These are phyloP conservation scores for Galeruca laticollis DNA, from an alignment of 2,888 invertebrate genomes.

Conservation along the genomic window DNA sequence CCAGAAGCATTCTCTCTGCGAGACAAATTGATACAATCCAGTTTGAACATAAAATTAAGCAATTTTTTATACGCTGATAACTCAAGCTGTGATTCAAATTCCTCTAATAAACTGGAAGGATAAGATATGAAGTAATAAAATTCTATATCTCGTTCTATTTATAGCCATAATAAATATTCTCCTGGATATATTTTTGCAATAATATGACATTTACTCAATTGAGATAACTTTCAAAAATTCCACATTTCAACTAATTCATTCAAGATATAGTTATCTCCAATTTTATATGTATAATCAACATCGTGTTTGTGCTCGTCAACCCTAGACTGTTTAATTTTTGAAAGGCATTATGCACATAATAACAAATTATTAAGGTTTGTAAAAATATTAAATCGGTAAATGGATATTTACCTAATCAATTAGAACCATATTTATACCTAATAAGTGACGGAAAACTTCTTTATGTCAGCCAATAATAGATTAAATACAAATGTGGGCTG, in stretches of 20 bases:
- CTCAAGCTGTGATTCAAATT: slow-evolving; percentile 23
- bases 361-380: too few species aligned
- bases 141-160: slow-evolving; percentile 29
- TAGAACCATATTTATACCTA: neutral
- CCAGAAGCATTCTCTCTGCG: neutral
- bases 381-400: too few species aligned
- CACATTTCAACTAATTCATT: neutral
- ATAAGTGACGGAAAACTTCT: neutral
- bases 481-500: neutral
- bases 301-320: too few species aligned
- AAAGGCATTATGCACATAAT: too few species aligned
- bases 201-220: slow-evolving; percentile 12
- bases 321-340: too few species aligned
- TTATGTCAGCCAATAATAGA: neutral
- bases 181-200: neutral
- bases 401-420: too few species aligned
- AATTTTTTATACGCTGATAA: slow-evolving; percentile 19
- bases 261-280: too few species aligned
- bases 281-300: too few species aligned
- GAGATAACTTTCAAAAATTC: slow-evolving; percentile 1
- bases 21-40: slow-evolving; percentile 4
- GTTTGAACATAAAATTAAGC: slow-evolving; percentile 11
- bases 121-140: slow-evolving; percentile 35
- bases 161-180: slow-evolving; percentile 27
- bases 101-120: slow-evolving; percentile 10